Base-by-base conservation (phyloP, 1,140 invertebrate genomes). In the Cataglyphis hispanica region DNA sequence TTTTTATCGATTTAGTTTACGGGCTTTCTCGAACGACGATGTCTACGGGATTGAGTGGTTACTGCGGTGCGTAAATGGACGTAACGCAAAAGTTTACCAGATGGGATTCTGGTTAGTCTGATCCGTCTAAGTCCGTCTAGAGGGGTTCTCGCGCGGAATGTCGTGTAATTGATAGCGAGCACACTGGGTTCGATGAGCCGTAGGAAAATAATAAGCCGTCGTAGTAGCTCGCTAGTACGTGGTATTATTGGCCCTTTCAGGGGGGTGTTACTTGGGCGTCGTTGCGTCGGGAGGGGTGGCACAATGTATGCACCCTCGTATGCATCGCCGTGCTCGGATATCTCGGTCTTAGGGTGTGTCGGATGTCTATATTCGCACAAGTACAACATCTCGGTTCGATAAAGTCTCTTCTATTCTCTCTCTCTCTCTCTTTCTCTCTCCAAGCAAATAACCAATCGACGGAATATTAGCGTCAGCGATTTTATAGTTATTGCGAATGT, bases 21-120 rank as follows among this genome's bases (percentile, higher is more conserved):
- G 63, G 37, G 34, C 25, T 19, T 70, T 34, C 72, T 72, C 19
- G 78, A n/a, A 58, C 37, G 66, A 25, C 50, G 6, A 11, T 7
- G 53, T n/a, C 53, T 60, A 10, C 53, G 40, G 34, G 27, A 74
- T 83, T 74, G 78, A 83, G 77, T 27, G 64, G 84, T 76, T 64
- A 60, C 37, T 60, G 76, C 58, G 88, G 86, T 89, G 89, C 53
- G 85, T 87, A 81, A 90, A 81, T 81, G 63, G 88, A 78, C 85
- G 88, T 85, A 89, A 85, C 90, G 77, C 58, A 69, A 89, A 91
- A 93, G 88, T 91, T 92, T 91, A 93, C 87, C 93, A 94, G 93
- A 93, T 94, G 94, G 93, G 93, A 93, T 93, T 93, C 92, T 88
- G 93, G 91, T 93, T 90, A 91, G 91, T 89, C 92, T 93, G 92